Conservation (phyloP, 2,888 invertebrate genomes). For the Ephialtes manifestator region DNA sequence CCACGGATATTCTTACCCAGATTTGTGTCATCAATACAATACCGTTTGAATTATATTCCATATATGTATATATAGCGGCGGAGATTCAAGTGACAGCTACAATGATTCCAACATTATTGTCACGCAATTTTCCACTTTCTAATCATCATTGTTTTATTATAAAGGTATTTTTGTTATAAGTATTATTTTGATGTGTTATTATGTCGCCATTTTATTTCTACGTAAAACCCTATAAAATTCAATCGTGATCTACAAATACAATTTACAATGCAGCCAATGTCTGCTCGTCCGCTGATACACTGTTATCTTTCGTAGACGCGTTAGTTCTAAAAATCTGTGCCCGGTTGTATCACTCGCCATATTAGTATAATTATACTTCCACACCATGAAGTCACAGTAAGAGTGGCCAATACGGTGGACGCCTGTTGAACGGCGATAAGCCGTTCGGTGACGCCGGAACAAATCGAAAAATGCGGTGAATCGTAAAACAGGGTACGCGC, state of each 20-base stretch:
- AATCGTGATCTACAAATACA: conserved; percentile 11
- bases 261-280: conserved; percentile 17
- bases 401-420: conserved; percentile 65
- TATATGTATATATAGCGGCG: no score
- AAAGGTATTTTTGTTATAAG: neutral
- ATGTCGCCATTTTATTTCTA: no score
- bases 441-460: conserved; percentile 75
- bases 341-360: neutral
- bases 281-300: neutral
- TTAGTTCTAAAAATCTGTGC: conserved; percentile 1
- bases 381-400: conserved; percentile 73
- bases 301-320: neutral
- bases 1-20: no score
- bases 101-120: no score
- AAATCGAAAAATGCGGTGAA: conserved; percentile 84
- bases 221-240: neutral
- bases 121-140: no score
- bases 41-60: no score
- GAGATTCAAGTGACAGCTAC: no score
- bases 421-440: conserved; percentile 82
- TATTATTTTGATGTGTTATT: neutral
- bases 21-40: no score
- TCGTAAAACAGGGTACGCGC: conserved; percentile 78
- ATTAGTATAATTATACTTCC: conserved; percentile 78
- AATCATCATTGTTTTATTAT: no score